Evolutionary conservation across 2,888 invertebrate species (phyloP).

Genomic region (Ophioninae sp.): DNA sequence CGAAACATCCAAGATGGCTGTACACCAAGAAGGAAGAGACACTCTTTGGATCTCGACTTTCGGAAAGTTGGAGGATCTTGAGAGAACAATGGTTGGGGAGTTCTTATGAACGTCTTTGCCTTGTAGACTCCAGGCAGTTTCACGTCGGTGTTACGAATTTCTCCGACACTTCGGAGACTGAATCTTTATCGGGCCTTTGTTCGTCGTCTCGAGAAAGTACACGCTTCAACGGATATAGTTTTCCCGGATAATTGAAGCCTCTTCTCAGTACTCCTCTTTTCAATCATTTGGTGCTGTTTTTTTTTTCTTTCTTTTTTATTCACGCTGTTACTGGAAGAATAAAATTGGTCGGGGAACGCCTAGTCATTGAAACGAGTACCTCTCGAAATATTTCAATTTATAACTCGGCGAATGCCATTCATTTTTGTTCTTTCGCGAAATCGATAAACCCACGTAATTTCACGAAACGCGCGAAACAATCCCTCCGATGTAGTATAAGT

Average conservation of each 20-base stretch:
- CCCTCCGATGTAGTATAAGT: background rate
- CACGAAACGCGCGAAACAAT: slow-evolving; percentile 2
- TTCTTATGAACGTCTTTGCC: background rate
- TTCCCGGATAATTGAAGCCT: background rate
- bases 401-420: slow-evolving; percentile 31
- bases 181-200: background rate
- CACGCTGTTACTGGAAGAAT: background rate
- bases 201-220: background rate
- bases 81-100: slow-evolving; percentile 10
- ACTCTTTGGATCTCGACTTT: background rate
- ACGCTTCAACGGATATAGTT: background rate
- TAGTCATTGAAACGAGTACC: background rate
- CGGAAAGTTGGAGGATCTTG: slow-evolving; percentile 1
- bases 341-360: slow-evolving; percentile 12
- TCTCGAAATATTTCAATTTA: slow-evolving; percentile 20
- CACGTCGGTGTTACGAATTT: slow-evolving; percentile 3
- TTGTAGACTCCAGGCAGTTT: background rate
- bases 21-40: background rate
- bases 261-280: background rate
- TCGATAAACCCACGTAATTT: slow-evolving; percentile 41
- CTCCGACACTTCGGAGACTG: background rate
- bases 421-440: slow-evolving; percentile 39
- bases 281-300: background rate
- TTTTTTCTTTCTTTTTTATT: background rate
- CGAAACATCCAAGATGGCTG: slow-evolving; percentile 9